phyloP scores from a whole-genome alignment of 1,140 invertebrate genomes.

The Drosophila pandora region DNA sequence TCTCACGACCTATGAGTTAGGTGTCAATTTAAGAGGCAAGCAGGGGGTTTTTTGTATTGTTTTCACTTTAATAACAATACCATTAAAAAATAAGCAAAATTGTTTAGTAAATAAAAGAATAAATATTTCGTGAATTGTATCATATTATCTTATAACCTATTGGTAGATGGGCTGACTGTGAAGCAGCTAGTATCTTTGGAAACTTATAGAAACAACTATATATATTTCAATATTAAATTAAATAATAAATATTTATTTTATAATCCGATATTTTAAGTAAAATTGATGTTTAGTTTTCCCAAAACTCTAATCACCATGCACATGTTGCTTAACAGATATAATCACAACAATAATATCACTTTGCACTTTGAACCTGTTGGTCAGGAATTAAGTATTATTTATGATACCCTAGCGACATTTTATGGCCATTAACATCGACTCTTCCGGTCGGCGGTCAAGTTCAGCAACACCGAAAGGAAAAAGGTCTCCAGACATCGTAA shows the following conservation, averaged over 20 bases:
- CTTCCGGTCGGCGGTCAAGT: slow-evolving; percentile 30
- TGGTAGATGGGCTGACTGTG: too few relatives aligned
- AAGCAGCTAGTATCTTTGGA: too few relatives aligned
- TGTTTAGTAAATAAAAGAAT: too few relatives aligned
- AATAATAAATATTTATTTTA: too few relatives aligned
- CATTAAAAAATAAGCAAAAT: too few relatives aligned
- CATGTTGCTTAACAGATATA: neutral
- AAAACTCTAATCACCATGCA: neutral
- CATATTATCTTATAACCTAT: too few relatives aligned
- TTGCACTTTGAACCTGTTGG: slow-evolving; percentile 56
- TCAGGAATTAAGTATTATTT: slow-evolving; percentile 33
- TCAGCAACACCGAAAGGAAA: slow-evolving; percentile 12
- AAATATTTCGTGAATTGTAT: too few relatives aligned
- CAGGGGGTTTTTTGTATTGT: too few relatives aligned
- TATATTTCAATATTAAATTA: too few relatives aligned
- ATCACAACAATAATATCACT: neutral
- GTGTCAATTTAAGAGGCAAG: slow-evolving; percentile 13
- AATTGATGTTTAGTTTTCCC: neutral
- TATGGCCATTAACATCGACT: slow-evolving; percentile 56
- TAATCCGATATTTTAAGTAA: neutral
- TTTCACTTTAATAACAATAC: too few relatives aligned
- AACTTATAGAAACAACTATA: too few relatives aligned
- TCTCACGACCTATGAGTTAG: slow-evolving; percentile 9
- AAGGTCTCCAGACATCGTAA: slow-evolving; percentile 49
- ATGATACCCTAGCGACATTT: slow-evolving; percentile 40